These are phyloP conservation scores for Lithobius niger DNA, from an alignment of 1,140 invertebrate species.

Conservation along the genomic window DNA sequence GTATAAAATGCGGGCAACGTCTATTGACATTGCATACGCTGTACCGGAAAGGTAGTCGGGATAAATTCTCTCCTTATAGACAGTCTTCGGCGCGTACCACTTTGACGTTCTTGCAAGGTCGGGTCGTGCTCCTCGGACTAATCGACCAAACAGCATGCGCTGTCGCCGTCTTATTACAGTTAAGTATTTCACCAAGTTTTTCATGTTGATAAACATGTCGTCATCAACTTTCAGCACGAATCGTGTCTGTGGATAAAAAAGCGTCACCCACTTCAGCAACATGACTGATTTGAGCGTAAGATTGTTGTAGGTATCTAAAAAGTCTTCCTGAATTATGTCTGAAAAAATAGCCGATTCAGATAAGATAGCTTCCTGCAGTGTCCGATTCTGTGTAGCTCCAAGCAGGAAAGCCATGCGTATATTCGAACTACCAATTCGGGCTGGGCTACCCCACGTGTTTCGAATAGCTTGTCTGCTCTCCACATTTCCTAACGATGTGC, in stretches of 20 bases:
- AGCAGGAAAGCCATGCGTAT: constrained; percentile 13
- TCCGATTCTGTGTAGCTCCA: constrained; percentile 9
- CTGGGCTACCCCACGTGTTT: constrained; percentile 72
- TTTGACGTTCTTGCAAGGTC: constrained; percentile 5
- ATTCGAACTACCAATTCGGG: constrained; percentile 16
- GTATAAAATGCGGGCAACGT: constrained; percentile 14
- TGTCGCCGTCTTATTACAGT: neutral
- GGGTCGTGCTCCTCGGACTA: constrained; percentile 5
- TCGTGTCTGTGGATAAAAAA: constrained; percentile 40
- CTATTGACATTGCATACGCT: constrained; percentile 20
- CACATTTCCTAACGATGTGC: constrained; percentile 59
- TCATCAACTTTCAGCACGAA: constrained; percentile 77
- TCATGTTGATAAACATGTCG: constrained; percentile 81
- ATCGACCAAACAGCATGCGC: constrained; percentile 4
- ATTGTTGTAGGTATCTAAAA: constrained; percentile 83
- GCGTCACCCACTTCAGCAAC: constrained; percentile 56
- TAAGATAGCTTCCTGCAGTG: neutral
- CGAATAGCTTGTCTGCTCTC: constrained; percentile 59
- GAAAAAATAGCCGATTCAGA: constrained; percentile 9
- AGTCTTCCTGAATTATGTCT: constrained; percentile 60
- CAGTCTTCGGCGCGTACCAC: constrained; percentile 20
- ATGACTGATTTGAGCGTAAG: constrained; percentile 80
- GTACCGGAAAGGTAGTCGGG: constrained; percentile 23
- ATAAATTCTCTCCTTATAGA: constrained; percentile 19
- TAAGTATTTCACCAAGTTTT: constrained; percentile 18